Percentiles rank a stretch among this genome's conserved stretches.
phyloP scores from a whole-genome alignment of 23 tunicate genomes.

The Trididemnum miniatum region DNA sequence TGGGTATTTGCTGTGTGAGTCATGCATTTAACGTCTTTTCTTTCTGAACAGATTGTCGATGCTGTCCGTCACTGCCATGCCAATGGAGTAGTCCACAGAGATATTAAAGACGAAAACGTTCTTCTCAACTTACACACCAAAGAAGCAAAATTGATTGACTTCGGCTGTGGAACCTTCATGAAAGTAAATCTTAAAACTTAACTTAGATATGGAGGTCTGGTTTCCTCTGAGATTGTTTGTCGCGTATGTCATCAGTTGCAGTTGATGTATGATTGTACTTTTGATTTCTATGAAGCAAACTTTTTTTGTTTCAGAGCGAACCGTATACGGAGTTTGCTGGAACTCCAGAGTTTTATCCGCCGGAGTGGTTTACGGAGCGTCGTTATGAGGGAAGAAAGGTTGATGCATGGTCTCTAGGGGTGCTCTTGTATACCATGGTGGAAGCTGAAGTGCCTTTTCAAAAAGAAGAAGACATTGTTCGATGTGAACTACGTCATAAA shows the following conservation, averaged over 20 bases:
- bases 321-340: slow-evolving; percentile 97
- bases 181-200: too few relatives aligned
- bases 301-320: slow-evolving; percentile 43
- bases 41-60: slow-evolving; percentile 90
- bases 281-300: background rate
- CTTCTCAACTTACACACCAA: slow-evolving; percentile 78
- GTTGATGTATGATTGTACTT: too few relatives aligned
- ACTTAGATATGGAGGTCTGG: too few relatives aligned
- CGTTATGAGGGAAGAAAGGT: slow-evolving; percentile 74
- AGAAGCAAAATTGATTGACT: slow-evolving; percentile 96
- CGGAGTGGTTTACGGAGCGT: slow-evolving; percentile 93
- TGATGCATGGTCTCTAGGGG: slow-evolving; percentile 97
- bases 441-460: slow-evolving; percentile 97
- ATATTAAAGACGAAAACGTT: slow-evolving; percentile 96
- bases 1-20: too few relatives aligned
- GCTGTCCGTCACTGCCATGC: slow-evolving; percentile 94
- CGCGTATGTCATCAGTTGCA: too few relatives aligned
- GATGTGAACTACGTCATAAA: slow-evolving; percentile 75
- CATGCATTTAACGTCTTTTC: too few relatives aligned
- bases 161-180: slow-evolving; percentile 89
- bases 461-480: slow-evolving; percentile 82
- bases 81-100: slow-evolving; percentile 96
- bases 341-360: slow-evolving; percentile 98
- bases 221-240: too few relatives aligned
- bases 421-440: slow-evolving; percentile 94